Evolutionary conservation across 2,113 vertebrate species (phyloP), one percentile per base, ranked within the genome.

Genomic region (Marmota flaviventris): DNA sequence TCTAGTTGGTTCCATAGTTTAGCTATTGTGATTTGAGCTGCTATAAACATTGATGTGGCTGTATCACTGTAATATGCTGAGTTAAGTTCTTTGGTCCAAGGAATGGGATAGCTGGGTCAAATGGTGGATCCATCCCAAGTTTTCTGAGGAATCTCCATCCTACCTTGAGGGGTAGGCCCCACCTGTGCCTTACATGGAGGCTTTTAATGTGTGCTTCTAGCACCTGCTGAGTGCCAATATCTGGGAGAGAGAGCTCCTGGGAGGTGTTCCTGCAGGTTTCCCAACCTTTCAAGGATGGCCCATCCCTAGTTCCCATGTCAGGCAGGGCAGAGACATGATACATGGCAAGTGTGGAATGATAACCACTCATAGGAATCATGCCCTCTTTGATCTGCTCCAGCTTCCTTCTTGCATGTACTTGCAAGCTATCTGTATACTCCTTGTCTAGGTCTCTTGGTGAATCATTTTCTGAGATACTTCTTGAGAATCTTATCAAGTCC

Each of bases 251-350:
- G 20, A 69, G 11, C 9, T 48, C 0, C 4, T 34, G 39, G 58
- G 65, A 72, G 32, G 69, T 53, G 29, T 65, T n/a, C 0, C 8
- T 4, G 0, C 0, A 1, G 37, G 3, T 20, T 20, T n/a, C 3
- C 16, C 0, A 11, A 3, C 3, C 2, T 14, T 82, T 34, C 4
- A 3, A 5, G n/a, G 39, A 0, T n/a, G 11, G 16, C 20, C 56
- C 56, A 20, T 6, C 27, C 25, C 37, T 27, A 4, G 27, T 58
- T 85, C 51, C 39, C 13, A 32, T 5, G 17, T 11, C 39, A 32
- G 29, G 17, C 13, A 13, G 0, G 4, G 3, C 3, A 61, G 10
- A 12, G 13, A 51, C 13, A 12, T 51, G 17, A 20, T 18, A 58
- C 18, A 29, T 10, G 1, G 6, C 5, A 20, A 6, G 4, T 7